Base-by-base conservation (phyloP, 2,797 vertebrate genomes). In the Anabacerthia variegaticeps region DNA sequence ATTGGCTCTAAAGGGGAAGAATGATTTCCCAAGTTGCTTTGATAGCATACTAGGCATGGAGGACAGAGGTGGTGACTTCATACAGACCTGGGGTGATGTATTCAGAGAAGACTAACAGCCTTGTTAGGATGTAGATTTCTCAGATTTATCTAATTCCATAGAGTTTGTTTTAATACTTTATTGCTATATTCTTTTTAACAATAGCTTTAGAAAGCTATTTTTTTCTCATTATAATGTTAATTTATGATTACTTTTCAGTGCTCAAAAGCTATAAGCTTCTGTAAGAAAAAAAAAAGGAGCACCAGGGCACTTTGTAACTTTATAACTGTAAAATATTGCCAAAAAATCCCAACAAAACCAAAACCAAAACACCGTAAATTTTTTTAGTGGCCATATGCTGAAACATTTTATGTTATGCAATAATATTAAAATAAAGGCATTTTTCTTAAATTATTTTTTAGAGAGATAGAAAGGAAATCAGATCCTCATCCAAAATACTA, bases 21-120 rank as follows among this genome's bases (percentile, higher is more conserved):
- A 27, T 0, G 0, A 34, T 61, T 86, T 86, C 6, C 1, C 4
- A 36, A 39, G 24, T 54, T 5, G 7, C 26, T 78, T 71, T 56
- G 0, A 59, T 4, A 27, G 6, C 14, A 36, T 36, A 41, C 18
- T 13, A 24, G 17, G 27, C 8, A 37, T 18, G 12, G 19, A 61
- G 32, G 10, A 21, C 11, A 41, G 12, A 72, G 22, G 3, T 34
- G 48, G 27, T 32, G 32, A 62, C 20, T 62, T 87, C 43, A 36
- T 17, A 16, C 1, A 91, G 46, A 43, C 30, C 37, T 58, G 19
- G 2, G 34, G 16, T n/a, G 14, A 15, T 39, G 7, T 8, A 43
- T 48, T 78, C 55, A 67, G 37, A 34, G 3, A 44, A 71, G 19
- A 19, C 5, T 67, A 65, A 58, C 0, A 0, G 8, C 9, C 26